phyloP scores from a whole-genome alignment of 2,888 invertebrate genomes.

The Macrophya annulata region DNA sequence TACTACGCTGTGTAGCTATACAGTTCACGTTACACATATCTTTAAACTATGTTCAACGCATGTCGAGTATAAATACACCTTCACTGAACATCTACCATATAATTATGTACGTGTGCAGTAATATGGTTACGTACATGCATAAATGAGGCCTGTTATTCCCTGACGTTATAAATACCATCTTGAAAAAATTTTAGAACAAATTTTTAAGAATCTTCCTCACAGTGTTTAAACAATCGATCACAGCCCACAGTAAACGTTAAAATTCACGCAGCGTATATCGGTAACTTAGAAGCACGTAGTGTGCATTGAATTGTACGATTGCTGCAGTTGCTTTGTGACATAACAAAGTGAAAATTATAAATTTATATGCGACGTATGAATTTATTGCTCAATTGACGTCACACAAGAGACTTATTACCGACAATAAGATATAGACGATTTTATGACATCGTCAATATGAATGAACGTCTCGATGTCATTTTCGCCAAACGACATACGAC shows the following conservation, averaged over 20 bases:
- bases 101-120: not conserved
- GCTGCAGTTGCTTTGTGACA: conserved; percentile 18
- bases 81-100: not conserved
- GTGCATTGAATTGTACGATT: not conserved
- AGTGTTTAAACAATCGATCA: not conserved
- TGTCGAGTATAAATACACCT: not conserved
- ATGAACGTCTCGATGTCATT: not conserved
- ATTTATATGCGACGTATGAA: conserved; percentile 15
- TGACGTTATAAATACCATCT: not conserved
- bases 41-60: not conserved
- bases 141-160: not conserved
- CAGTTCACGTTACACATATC: not conserved
- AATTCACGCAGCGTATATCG: not conserved
- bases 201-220: not conserved
- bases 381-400: not conserved
- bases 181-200: no score
- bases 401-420: not conserved
- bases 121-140: not conserved
- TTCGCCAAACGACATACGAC: no score
- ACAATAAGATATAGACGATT: not conserved
- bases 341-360: not conserved
- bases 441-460: not conserved
- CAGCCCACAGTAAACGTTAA: not conserved
- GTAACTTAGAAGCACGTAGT: not conserved
- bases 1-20: not conserved